phyloP scores from a whole-genome alignment of 2,797 vertebrate species.

The Oophaga sylvatica region DNA sequence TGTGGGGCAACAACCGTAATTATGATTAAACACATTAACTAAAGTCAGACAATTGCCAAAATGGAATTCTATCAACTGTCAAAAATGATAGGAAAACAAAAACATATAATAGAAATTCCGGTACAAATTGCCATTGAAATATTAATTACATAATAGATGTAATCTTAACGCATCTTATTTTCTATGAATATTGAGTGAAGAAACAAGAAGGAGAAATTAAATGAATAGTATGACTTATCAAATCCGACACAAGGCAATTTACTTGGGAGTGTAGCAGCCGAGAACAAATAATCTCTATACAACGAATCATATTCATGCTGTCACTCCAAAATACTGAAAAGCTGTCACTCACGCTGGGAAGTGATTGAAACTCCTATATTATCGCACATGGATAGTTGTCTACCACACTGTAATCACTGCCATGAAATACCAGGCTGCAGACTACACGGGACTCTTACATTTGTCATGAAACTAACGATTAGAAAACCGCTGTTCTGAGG shows the following conservation, averaged over 20 bases:
- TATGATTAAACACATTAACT: too few relatives aligned
- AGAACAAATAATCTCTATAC: constrained; percentile 43
- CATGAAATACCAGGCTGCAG: constrained; percentile 45
- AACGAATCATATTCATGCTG: constrained; percentile 47
- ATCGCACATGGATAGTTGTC: constrained; percentile 49
- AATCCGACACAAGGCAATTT: constrained; percentile 50
- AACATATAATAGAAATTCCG: neutral
- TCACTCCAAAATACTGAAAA: constrained; percentile 53
- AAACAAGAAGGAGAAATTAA: constrained; percentile 20
- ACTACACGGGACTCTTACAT: constrained; percentile 16
- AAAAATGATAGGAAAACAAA: constrained; percentile 13
- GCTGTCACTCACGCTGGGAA: constrained; percentile 55
- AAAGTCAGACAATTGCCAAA: neutral
- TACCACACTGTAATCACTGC: constrained; percentile 49
- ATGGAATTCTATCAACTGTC: neutral
- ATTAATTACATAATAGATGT: constrained; percentile 8
- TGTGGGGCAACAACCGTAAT: too few relatives aligned
- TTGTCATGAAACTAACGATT: constrained; percentile 35
- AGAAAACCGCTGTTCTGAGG: neutral
- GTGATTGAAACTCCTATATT: constrained; percentile 59
- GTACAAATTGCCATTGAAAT: constrained; percentile 9
- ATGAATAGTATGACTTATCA: constrained; percentile 50
- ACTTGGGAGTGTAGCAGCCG: constrained; percentile 21
- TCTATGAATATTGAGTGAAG: constrained; percentile 45
- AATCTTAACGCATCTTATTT: constrained; percentile 13